Evolutionary conservation across 1,140 invertebrate genomes (phyloP), one percentile per base, ranked within the genome.

Genomic region (Sycophila sp.): DNA sequence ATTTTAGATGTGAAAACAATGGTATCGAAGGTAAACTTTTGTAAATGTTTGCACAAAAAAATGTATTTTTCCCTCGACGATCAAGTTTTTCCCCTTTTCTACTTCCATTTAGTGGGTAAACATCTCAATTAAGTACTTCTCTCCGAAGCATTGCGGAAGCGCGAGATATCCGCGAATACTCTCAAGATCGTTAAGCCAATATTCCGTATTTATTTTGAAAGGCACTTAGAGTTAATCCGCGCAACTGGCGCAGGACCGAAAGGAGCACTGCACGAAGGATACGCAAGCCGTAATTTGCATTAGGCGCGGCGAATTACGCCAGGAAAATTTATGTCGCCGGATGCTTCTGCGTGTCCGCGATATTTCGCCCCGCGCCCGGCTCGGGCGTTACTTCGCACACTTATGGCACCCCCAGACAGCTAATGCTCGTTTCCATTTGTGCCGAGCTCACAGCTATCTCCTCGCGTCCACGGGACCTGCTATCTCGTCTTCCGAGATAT

Each of bases 391-490:
- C 72, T 74, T 75, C 53, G 60, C 76, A 69, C 76, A 78, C 78
- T 82, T 82, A 81, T 80, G 77, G 73, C 71, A 73, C 73, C 73
- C 17, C 73, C 73, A 74, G 75, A 76, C 77, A 78, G 76, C 74
- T 81, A 82, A 83, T 81, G 78, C 79, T 76, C 76, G 75, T 77
- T 80, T 81, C 76, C 78, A 79, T 81, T 80, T 80, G 42, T 69
- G 65, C 72, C 73, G 70, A 65, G 70, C 75, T 76, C 67, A 75
- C 73, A 51, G 17, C 51, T 66, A 64, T 73, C 56, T 75, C 66
- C 74, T 55, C 64, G 5, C 42, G 17, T 30, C 26, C 17, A n/a
- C 17, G 6, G 42, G 42, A 4, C 13, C 42, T 22, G 8, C 4
- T 62, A 3, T 32, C 30, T 34, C 19, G 42, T 22, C 24, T 47